These are phyloP conservation scores for Nyctibius grandis DNA, from an alignment of 2,797 vertebrate species.

Conservation along the genomic window DNA sequence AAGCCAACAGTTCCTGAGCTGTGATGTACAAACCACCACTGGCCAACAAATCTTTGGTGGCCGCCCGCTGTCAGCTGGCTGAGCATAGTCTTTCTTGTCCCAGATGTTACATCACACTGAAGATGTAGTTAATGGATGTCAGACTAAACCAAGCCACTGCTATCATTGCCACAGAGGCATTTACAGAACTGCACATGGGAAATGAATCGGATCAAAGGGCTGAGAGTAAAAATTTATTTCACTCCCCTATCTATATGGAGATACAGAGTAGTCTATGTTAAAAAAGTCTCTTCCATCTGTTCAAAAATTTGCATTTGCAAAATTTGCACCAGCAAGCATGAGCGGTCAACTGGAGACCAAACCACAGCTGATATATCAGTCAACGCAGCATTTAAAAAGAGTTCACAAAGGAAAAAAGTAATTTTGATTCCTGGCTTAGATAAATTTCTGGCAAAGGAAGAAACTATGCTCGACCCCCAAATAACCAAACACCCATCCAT, in stretches of 20 bases:
- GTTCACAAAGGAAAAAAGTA: slow-evolving; percentile 1
- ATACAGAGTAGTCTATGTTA: neutral
- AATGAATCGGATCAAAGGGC: neutral
- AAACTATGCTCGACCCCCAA: slow-evolving; percentile 7
- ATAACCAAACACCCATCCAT: slow-evolving; percentile 12
- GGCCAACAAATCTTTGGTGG: neutral
- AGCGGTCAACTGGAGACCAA: neutral
- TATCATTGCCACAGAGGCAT: neutral
- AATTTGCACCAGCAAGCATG: neutral
- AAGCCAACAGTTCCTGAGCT: neutral
- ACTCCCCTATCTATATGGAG: neutral
- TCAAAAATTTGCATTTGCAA: slow-evolving; percentile 9
- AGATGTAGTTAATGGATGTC: neutral
- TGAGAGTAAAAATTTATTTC: neutral
- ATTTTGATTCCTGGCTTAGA: slow-evolving; percentile 21
- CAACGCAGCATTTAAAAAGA: neutral
- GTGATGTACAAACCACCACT: neutral
- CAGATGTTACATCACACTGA: neutral
- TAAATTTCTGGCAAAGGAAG: slow-evolving; percentile 45
- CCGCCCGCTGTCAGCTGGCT: neutral
- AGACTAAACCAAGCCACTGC: neutral
- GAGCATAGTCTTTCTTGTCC: neutral
- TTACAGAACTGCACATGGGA: neutral
- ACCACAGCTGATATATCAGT: neutral
- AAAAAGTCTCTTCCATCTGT: neutral